A percentile compares a stretch with the other conserved stretches of the same genome.
Conservation (phyloP, 2,888 invertebrate genomes). For the Pachliopta kotzebuea region DNA sequence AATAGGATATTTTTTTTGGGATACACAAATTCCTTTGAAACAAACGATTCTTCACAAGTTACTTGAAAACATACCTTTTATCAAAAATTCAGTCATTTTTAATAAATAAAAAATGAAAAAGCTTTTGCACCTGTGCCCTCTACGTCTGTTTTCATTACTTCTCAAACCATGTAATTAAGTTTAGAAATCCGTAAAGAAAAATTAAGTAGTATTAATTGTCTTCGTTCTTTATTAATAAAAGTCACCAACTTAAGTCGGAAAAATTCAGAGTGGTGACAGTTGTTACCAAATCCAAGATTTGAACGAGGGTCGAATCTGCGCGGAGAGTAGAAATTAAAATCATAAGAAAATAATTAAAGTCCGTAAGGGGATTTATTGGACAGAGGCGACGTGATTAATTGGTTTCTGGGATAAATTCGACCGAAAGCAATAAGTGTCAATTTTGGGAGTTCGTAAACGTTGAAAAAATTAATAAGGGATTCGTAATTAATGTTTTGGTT, state of each 20-base stretch:
- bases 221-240: constrained; percentile 76
- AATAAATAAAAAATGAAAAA: not conserved
- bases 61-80: not conserved
- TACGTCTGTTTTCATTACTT: constrained; percentile 28
- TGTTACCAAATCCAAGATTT: constrained; percentile 48
- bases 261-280: constrained; percentile 66
- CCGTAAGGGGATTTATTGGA: constrained; percentile 79
- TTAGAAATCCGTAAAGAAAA: constrained; percentile 70
- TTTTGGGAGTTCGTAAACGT: constrained; percentile 62
- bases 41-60: not conserved
- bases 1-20: no score
- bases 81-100: not conserved
- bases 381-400: constrained; percentile 77
- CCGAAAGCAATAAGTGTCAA: constrained; percentile 78
- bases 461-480: constrained; percentile 63
- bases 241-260: constrained; percentile 59
- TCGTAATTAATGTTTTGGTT: constrained; percentile 52
- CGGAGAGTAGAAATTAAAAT: constrained; percentile 72
- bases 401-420: constrained; percentile 64
- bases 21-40: not conserved
- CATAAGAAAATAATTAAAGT: constrained; percentile 81
- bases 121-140: constrained; percentile 31
- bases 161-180: constrained; percentile 63
- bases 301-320: constrained; percentile 33
- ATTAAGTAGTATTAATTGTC: constrained; percentile 81